A percentile compares a stretch with the other conserved stretches of the same genome.
Conservation (phyloP, 2,797 vertebrate genomes). For the Enteromius fasciolatus region DNA sequence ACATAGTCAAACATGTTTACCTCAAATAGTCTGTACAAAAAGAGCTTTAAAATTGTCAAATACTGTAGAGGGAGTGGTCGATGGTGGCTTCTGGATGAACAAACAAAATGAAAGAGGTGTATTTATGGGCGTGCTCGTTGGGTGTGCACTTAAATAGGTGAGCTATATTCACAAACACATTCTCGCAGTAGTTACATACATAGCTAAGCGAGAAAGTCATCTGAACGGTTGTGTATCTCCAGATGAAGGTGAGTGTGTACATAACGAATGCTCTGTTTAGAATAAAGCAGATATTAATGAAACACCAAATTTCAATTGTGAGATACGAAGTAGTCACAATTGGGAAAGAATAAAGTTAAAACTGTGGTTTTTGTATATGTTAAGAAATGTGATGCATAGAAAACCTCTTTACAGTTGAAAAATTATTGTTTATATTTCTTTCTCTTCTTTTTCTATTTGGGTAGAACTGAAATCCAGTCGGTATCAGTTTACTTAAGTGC, state of each 20-base stretch:
- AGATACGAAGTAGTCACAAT: not conserved
- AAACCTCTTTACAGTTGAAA: not conserved
- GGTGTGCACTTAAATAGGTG: not conserved
- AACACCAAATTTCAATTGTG: not conserved
- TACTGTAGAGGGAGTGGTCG: not conserved
- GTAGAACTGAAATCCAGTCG: not conserved
- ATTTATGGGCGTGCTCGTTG: not conserved
- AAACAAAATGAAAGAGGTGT: not conserved
- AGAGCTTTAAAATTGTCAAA: not conserved
- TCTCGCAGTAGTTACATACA: not conserved
- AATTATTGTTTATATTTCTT: not conserved
- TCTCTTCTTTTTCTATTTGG: not conserved
- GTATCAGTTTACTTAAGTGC: not conserved
- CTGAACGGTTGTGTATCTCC: not conserved
- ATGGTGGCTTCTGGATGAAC: not conserved
- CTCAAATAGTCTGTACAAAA: not conserved
- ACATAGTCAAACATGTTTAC: not conserved
- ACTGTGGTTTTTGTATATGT: not conserved
- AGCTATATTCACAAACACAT: not conserved
- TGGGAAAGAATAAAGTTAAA: not conserved
- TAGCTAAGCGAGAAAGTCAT: not conserved
- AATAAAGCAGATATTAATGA: not conserved
- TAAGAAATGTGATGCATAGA: not conserved
- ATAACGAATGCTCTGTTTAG: not conserved
- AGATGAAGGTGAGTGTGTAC: constrained; percentile 1